Conservation (phyloP, 2,888 invertebrate genomes). For the Tanytarsus gracilentus region DNA sequence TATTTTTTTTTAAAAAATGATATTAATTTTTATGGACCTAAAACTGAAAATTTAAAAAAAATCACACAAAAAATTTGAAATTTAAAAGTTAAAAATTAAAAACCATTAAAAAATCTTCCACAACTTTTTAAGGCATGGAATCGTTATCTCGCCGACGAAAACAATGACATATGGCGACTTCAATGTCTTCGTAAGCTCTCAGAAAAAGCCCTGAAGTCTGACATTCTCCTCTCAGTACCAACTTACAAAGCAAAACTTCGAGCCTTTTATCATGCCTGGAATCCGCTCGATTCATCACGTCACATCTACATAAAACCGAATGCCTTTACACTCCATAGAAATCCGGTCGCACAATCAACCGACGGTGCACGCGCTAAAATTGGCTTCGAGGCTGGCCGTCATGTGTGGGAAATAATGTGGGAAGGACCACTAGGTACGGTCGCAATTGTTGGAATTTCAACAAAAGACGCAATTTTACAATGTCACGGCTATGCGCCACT, state of each 20-base stretch:
- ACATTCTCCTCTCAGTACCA: constrained; percentile 76
- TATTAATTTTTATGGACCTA: background rate
- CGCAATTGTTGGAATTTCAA: constrained; percentile 92
- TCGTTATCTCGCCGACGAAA: constrained; percentile 80
- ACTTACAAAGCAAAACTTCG: constrained; percentile 89
- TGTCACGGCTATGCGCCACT: constrained; percentile 93
- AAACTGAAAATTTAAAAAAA: too few relatives aligned
- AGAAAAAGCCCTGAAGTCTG: constrained; percentile 75
- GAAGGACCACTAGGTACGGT: constrained; percentile 97
- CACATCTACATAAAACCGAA: constrained; percentile 95
- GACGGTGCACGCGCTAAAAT: constrained; percentile 88
- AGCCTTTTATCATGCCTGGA: constrained; percentile 94
- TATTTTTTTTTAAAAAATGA: background rate
- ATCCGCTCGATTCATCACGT: constrained; percentile 91
- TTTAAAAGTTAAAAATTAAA: too few relatives aligned
- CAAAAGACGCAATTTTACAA: constrained; percentile 86
- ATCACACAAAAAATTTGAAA: too few relatives aligned
- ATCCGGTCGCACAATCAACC: constrained; percentile 97
- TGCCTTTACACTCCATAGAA: constrained; percentile 94
- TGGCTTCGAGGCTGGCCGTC: constrained; percentile 83
- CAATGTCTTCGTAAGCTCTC: constrained; percentile 80
- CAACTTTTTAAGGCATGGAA: constrained; percentile 67
- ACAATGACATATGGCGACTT: constrained; percentile 90
- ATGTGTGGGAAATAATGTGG: constrained; percentile 98
- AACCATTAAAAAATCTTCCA: too few relatives aligned